Evolutionary conservation across 2,113 vertebrate genomes (phyloP).

Genomic region (Columba livia): DNA sequence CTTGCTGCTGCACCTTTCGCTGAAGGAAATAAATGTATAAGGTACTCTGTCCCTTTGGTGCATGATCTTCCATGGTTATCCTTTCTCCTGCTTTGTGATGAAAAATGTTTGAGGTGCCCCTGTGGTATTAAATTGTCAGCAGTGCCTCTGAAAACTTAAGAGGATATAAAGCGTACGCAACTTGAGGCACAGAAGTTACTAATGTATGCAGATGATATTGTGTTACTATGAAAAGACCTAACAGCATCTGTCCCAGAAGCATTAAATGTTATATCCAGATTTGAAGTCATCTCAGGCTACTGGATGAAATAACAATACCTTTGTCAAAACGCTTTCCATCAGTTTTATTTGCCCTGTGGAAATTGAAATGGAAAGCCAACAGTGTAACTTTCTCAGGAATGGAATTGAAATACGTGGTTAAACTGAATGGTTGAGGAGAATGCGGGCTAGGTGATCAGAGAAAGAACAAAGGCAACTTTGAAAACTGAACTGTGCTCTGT

Average conservation of each 20-base stretch:
- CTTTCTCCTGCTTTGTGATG: background rate
- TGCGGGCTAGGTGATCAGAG: background rate
- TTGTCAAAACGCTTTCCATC: constrained; percentile 38
- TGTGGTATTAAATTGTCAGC: background rate
- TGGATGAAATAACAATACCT: constrained; percentile 19
- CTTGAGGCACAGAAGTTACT: constrained; percentile 15
- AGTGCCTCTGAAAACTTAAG: background rate
- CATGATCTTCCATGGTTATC: background rate
- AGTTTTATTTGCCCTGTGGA: constrained; percentile 38
- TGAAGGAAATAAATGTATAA: background rate
- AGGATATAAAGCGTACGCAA: background rate
- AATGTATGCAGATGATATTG: constrained; percentile 31
- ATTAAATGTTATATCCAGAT: constrained; percentile 49
- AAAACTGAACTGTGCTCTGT: background rate
- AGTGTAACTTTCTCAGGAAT: background rate
- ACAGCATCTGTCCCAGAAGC: constrained; percentile 45
- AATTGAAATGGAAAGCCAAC: constrained; percentile 48
- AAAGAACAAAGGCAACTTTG: background rate
- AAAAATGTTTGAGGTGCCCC: background rate
- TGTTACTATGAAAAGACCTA: constrained; percentile 15
- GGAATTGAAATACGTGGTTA: constrained; percentile 29
- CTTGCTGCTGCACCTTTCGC: background rate
- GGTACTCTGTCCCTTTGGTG: background rate
- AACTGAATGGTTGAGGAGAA: background rate
- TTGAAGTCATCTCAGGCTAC: constrained; percentile 48